Percentiles rank a stretch among this genome's conserved stretches.
phyloP scores from a whole-genome alignment of 2,888 invertebrate genomes.

The Nomada flava region DNA sequence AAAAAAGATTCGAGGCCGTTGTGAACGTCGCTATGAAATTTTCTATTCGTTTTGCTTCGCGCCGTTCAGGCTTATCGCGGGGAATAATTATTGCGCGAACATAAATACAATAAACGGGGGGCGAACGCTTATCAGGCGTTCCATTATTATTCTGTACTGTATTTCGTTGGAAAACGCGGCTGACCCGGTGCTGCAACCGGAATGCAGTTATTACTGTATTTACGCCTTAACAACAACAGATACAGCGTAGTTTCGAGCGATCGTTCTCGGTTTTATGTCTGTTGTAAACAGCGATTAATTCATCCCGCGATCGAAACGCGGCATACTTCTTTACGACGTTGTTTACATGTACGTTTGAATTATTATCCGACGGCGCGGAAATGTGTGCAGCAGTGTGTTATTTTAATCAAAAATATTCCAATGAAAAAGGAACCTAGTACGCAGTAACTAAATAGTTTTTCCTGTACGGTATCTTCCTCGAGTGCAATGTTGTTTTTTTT shows the following conservation, averaged over 20 bases:
- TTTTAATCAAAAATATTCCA: background rate
- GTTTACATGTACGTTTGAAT: constrained; percentile 5
- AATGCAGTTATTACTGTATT: background rate
- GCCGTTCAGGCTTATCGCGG: constrained; percentile 21
- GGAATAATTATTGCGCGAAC: constrained; percentile 27
- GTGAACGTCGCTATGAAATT: constrained; percentile 38
- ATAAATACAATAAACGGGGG: too few species aligned
- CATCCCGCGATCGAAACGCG: background rate
- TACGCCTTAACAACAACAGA: background rate
- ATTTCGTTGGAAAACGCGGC: background rate
- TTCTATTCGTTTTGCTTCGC: constrained; percentile 5
- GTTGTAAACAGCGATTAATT: constrained; percentile 47
- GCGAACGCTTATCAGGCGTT: constrained; percentile 2
- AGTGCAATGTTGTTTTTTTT: background rate
- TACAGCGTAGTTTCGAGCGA: background rate
- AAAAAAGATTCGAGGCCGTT: constrained; percentile 3
- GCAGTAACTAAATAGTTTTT: too few species aligned
- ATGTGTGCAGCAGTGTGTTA: background rate
- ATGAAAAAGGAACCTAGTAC: too few species aligned
- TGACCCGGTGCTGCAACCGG: too few species aligned
- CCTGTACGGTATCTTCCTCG: background rate
- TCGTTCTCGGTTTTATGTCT: background rate
- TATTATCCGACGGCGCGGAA: background rate
- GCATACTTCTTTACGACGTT: constrained; percentile 10
- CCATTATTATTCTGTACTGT: too few species aligned